Evolutionary conservation across 1,140 invertebrate species (phyloP), one percentile per base, ranked within the genome.

Genomic region (Steinernema khuongi): DNA sequence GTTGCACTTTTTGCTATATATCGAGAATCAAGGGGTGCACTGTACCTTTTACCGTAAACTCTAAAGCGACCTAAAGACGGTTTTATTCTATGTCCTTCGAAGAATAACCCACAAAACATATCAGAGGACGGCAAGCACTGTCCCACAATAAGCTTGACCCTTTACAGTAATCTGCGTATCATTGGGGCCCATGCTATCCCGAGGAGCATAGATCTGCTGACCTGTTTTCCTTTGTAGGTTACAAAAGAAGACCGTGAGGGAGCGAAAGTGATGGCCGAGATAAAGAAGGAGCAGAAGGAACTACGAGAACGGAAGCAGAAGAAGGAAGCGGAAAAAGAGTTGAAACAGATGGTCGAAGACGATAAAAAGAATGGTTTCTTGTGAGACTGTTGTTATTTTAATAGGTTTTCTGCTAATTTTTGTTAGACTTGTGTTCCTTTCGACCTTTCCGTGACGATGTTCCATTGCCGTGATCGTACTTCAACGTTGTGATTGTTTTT

Each of bases 181-280:
- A n/a, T n/a, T n/a, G n/a, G n/a, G n/a, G n/a, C n/a, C n/a, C n/a
- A n/a, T n/a, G n/a, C n/a, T n/a, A n/a, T n/a, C n/a, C n/a, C n/a
- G n/a, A 70, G 60, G 41, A 7, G 14, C 0, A 1, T 31, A 31
- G 67, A 73, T 26, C 28, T 72, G 36, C 26, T 33, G 31, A 17
- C 22, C 50, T 19, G 70, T 18, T n/a, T 18, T 71, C 50, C 14
- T n/a, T 75, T 30, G n/a, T 32, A 77, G 74, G 70, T 77, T n/a
- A 77, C 76, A 18, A 74, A 74, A 17, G 70, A 74, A 0, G 76
- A 77, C 70, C 29, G 66, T 19, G 73, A 77, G 60, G 76, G 76
- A 17, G 70, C 76, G 1, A 71, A 72, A 31, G 44, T 72, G 11
- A 68, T 77, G 66, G 69, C 70, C 1, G 69, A 76, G 33, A 31